Base-by-base conservation (phyloP, 2,888 invertebrate species). In the Andrena flavipes region DNA sequence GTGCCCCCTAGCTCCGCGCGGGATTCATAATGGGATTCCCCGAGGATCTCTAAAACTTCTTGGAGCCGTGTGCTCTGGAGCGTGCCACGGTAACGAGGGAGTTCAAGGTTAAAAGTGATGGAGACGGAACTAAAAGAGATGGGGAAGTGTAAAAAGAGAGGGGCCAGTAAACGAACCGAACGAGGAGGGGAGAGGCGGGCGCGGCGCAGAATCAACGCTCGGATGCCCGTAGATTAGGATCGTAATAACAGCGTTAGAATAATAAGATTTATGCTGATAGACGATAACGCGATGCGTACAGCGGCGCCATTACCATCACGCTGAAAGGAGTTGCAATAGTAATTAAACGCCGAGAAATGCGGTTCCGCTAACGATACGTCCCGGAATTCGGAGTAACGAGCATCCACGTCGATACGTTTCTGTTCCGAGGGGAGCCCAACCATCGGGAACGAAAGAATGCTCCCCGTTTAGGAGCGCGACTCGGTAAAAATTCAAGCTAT, bases 41-140 rank as follows among this genome's bases (percentile, higher is more conserved):
- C 69, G 82, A 87, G 88, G 89, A 87, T 89, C 89, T 88, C 88
- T 88, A 85, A 88, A 88, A 88, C 84, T 88, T 88, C 87, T 87
- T 77, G 85, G 84, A 88, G 83, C 82, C 83, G 87, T 85, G 89
- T 56, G 87, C 89, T 82, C 75, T 64, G 80, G 71, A 88, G 88
- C 88, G 89, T 88, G 88, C 82, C 82, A 87, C 88, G 88, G 89
- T 88, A 88, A 88, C 88, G 89, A 88, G 89, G 82, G 87, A 87
- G 89, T 88, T 88, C 88, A 88, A 88, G 88, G 88, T 88, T 88
- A 88, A 87, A 84, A 87, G 83, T 75, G 84, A 87, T 76, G 88
- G 82, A 87, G 88, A 88, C 84, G 82, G 84, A 78, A 84, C 74
- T 64, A 59, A 76, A 69, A 68, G 74, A 74, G 78, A 75, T 4